A percentile compares a stretch with the other conserved stretches of the same genome.
phyloP scores from a whole-genome alignment of 2,888 invertebrate species.

The Xiphydria camelus region DNA sequence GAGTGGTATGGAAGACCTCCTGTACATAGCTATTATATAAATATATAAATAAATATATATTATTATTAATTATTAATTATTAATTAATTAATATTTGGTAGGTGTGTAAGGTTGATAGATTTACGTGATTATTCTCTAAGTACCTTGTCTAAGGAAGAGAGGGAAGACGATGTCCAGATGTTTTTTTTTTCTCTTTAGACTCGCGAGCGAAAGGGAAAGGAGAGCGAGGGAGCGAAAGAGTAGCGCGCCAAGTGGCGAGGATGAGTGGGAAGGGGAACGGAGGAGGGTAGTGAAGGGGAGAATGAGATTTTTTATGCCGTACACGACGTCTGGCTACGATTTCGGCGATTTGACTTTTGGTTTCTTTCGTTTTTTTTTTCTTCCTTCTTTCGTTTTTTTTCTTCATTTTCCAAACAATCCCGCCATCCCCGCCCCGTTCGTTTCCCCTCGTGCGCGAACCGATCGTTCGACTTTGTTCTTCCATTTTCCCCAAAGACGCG shows the following conservation, averaged over 20 bases:
- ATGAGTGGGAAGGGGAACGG: not conserved
- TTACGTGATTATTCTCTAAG: slow-evolving; percentile 49
- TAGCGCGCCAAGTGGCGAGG: too few species aligned
- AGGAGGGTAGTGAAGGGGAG: not conserved
- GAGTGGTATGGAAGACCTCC: slow-evolving; percentile 44
- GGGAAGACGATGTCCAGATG: not conserved
- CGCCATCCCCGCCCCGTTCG: too few species aligned
- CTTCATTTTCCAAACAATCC: slow-evolving; percentile 13
- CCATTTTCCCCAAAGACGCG: too few species aligned
- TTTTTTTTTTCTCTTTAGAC: slow-evolving; percentile 6
- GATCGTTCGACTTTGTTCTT: too few species aligned
- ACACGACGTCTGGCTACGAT: too few species aligned
- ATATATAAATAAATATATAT: slow-evolving; percentile 30
- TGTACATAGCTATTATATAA: slow-evolving; percentile 53
- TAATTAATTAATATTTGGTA: slow-evolving; percentile 48
- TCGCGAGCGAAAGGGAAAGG: not conserved
- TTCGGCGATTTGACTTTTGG: too few species aligned
- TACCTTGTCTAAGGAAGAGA: slow-evolving; percentile 45
- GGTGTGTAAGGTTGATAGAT: slow-evolving; percentile 51
- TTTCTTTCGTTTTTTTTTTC: too few species aligned
- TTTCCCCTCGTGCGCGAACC: too few species aligned
- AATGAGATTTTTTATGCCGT: too few species aligned
- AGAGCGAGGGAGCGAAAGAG: not conserved
- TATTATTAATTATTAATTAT: slow-evolving; percentile 39
- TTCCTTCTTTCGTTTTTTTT: slow-evolving; percentile 3